Percentiles rank a stretch among this genome's conserved stretches.
These are phyloP conservation scores for Lucinisca nassula DNA, from an alignment of 2,888 invertebrate species.

Conservation along the genomic window DNA sequence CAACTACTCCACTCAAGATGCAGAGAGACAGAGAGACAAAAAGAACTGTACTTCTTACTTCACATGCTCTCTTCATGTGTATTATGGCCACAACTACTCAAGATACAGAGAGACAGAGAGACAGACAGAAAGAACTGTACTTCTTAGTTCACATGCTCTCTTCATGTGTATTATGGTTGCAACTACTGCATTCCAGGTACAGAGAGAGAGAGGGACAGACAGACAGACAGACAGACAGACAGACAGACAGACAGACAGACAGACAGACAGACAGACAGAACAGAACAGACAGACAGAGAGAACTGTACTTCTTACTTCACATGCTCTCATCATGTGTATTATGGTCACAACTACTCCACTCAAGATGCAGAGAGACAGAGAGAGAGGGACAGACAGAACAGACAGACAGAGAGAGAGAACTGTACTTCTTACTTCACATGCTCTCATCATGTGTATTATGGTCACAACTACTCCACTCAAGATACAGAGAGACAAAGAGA, in stretches of 20 bases:
- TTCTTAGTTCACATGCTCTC: constrained; percentile 78
- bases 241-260: no score
- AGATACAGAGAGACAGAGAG: no score
- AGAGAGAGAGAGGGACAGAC: no score
- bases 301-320: constrained; percentile 80
- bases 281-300: no score
- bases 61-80: constrained; percentile 75
- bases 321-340: constrained; percentile 73
- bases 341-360: constrained; percentile 63
- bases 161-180: constrained; percentile 70
- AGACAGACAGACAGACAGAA: no score
- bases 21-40: no score
- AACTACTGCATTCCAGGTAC: constrained; percentile 65
- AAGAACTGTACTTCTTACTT: constrained; percentile 77
- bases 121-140: no score
- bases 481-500: no score
- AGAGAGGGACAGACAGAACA: no score
- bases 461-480: constrained; percentile 64
- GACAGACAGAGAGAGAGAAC: no score
- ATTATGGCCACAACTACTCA: constrained; percentile 69
- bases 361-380: no score
- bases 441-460: constrained; percentile 68
- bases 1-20: constrained; percentile 63
- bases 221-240: no score
- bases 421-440: constrained; percentile 81